phyloP scores from a whole-genome alignment of 37 sponge, comb jelly and placozoan species.

The Axinella damicornis region DNA sequence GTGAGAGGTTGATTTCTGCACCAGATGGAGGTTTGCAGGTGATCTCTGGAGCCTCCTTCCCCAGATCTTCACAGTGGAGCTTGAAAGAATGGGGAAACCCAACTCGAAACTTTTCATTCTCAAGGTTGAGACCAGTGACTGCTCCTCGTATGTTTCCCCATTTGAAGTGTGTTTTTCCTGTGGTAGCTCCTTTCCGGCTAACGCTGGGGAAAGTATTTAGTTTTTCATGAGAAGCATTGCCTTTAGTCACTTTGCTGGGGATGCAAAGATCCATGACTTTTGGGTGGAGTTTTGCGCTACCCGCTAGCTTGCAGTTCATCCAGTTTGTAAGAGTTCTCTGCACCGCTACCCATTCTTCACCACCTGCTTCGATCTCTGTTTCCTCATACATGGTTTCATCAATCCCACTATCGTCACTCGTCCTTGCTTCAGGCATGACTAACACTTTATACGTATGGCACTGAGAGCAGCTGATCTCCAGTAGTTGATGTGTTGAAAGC shows the following conservation, averaged over 20 bases:
- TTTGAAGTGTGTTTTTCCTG: slow-evolving; percentile 61
- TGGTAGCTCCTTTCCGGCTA: slow-evolving; percentile 31
- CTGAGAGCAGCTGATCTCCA: no score
- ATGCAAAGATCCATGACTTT: no score
- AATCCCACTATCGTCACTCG: no score
- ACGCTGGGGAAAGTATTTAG: slow-evolving; percentile 42
- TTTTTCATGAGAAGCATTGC: no score
- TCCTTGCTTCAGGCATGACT: no score
- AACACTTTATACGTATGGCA: no score
- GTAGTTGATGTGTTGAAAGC: no score
- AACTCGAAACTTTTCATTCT: slow-evolving; percentile 51
- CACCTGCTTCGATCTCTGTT: not conserved
- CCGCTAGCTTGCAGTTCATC: slow-evolving; percentile 79
- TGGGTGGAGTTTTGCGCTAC: slow-evolving; percentile 12
- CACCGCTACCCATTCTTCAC: slow-evolving; percentile 69
- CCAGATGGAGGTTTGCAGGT: slow-evolving; percentile 37
- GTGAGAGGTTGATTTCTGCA: slow-evolving; percentile 34
- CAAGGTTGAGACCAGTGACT: slow-evolving; percentile 65
- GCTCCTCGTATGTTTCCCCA: slow-evolving; percentile 10
- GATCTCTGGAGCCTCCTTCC: slow-evolving; percentile 40
- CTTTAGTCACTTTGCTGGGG: no score
- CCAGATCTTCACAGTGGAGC: slow-evolving; percentile 79
- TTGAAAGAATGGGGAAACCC: slow-evolving; percentile 68
- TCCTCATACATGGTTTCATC: no score
- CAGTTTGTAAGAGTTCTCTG: slow-evolving; percentile 88